phyloP scores from a whole-genome alignment of 2,113 vertebrate species.

The Lampris incognitus region DNA sequence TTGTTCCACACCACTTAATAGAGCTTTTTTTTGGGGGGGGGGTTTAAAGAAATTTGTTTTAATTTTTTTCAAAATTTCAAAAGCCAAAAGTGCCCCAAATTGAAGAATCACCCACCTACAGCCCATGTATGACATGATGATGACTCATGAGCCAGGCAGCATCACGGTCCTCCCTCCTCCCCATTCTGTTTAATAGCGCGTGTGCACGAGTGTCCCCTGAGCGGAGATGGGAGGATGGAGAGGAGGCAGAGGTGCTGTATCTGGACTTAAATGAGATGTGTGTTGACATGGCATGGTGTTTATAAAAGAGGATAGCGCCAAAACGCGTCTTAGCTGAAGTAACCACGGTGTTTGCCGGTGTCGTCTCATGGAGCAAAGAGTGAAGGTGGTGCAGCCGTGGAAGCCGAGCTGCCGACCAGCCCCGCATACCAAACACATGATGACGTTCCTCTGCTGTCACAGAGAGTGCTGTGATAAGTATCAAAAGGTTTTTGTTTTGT shows the following conservation, averaged over 20 bases:
- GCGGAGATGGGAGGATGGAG: constrained; percentile 60
- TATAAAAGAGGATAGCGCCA: constrained; percentile 32
- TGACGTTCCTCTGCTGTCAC: constrained; percentile 34
- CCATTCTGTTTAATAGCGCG: constrained; percentile 42
- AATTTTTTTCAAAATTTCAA: too few relatives aligned
- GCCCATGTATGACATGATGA: constrained; percentile 48
- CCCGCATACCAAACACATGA: not conserved
- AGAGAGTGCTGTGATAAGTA: constrained; percentile 32
- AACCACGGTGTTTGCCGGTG: too few relatives aligned
- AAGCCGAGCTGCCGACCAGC: constrained; percentile 1
- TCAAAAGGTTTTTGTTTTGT: constrained; percentile 39
- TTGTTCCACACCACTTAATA: too few relatives aligned
- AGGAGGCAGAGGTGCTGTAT: constrained; percentile 57
- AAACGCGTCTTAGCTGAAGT: too few relatives aligned
- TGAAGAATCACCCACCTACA: constrained; percentile 63
- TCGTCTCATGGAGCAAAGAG: not conserved
- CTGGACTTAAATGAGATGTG: constrained; percentile 64
- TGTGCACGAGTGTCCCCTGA: constrained; percentile 55
- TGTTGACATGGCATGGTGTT: constrained; percentile 72
- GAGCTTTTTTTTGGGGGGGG: too few relatives aligned
- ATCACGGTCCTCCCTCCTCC: constrained; percentile 38
- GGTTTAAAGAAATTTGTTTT: too few relatives aligned
- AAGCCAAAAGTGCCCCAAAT: constrained; percentile 56
- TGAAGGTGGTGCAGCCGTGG: not conserved
- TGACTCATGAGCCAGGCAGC: constrained; percentile 77